These are phyloP conservation scores for Centroberyx gerrardi DNA, from an alignment of 2,797 vertebrate species.

Conservation along the genomic window DNA sequence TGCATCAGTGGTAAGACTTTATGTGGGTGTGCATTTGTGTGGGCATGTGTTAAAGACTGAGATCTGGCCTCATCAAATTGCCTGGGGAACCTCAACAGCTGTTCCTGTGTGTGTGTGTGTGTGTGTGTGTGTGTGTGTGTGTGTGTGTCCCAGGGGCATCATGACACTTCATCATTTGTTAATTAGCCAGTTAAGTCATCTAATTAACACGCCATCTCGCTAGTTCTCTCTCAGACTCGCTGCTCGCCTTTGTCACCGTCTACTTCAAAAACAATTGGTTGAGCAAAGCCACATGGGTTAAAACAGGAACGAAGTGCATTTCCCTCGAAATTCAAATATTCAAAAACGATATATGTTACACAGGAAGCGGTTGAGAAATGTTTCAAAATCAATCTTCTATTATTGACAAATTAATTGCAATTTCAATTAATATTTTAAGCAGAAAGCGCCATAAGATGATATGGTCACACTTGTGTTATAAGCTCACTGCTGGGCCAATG, in stretches of 20 bases:
- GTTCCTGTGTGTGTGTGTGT: constrained; percentile 34
- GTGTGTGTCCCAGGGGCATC: constrained; percentile 62
- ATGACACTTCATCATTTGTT: constrained; percentile 79
- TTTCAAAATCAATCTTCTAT: constrained; percentile 13
- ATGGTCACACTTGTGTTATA: constrained; percentile 10
- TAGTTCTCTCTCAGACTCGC: constrained; percentile 58
- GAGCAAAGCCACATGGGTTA: constrained; percentile 32
- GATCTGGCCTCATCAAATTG: constrained; percentile 58
- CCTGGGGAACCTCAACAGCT: constrained; percentile 66
- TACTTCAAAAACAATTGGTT: constrained; percentile 34
- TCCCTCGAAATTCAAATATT: constrained; percentile 24
- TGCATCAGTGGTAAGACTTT: constrained; percentile 4
- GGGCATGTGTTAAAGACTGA: constrained; percentile 13
- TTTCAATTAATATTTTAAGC: background rate
- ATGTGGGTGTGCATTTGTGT: constrained; percentile 32
- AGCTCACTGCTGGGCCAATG: background rate
- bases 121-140: background rate
- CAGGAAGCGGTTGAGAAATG: background rate
- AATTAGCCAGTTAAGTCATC: constrained; percentile 79
- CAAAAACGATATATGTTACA: background rate
- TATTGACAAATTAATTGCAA: constrained; percentile 1
- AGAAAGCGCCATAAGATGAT: constrained; percentile 2
- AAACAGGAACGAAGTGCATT: constrained; percentile 32
- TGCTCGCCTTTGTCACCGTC: constrained; percentile 44
- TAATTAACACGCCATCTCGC: constrained; percentile 75